phyloP scores from a whole-genome alignment of 2,888 invertebrate species.

The Agriopis marginaria region DNA sequence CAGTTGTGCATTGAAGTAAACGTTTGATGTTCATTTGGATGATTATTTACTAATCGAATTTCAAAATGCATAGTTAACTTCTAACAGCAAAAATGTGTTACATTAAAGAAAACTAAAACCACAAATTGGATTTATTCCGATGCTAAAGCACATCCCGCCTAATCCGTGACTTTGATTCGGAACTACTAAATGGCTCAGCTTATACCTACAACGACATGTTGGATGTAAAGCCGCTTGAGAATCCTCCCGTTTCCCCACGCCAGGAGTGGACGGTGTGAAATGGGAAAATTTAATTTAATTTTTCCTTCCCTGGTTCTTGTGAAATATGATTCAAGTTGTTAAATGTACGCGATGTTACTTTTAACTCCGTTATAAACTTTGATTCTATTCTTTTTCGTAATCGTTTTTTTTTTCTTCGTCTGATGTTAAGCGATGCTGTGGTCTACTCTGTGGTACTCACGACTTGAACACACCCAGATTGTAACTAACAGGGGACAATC shows the following conservation, averaged over 20 bases:
- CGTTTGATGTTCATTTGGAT: too few species aligned
- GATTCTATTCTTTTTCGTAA: neutral
- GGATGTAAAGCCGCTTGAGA: constrained; percentile 63
- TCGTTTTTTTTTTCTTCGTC: neutral
- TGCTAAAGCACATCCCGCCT: constrained; percentile 50
- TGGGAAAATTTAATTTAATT: constrained; percentile 65
- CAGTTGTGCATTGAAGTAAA: neutral
- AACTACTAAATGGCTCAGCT: constrained; percentile 58
- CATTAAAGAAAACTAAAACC: neutral
- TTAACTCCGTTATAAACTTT: constrained; percentile 11
- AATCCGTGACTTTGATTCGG: constrained; percentile 57
- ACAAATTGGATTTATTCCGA: constrained; percentile 28
- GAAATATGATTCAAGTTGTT: constrained; percentile 44
- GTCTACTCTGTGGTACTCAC: too few species aligned
- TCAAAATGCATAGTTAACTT: too few species aligned
- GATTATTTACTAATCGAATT: too few species aligned
- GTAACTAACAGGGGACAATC: too few species aligned
- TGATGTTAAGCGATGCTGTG: too few species aligned
- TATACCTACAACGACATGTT: constrained; percentile 56
- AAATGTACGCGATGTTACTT: constrained; percentile 26
- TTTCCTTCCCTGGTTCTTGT: constrained; percentile 40
- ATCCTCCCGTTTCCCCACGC: constrained; percentile 54
- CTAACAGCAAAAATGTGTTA: neutral
- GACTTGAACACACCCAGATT: too few species aligned
- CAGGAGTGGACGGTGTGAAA: constrained; percentile 64